Conservation (phyloP, 2,797 vertebrate species). For the Lepilemur septentrionalis region DNA sequence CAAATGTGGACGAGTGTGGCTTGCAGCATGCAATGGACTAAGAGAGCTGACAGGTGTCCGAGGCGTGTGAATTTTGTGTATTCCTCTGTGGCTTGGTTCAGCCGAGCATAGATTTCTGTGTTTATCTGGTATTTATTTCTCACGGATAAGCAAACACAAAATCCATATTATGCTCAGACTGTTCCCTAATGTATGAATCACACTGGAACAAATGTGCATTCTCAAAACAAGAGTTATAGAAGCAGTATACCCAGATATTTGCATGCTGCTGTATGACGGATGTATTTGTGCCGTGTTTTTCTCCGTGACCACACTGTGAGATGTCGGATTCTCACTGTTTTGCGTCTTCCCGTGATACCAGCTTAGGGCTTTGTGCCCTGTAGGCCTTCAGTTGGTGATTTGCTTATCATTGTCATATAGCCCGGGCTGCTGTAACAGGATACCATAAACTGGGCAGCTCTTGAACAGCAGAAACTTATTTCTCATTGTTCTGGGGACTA, state of each 20-base stretch:
- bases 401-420: rapidly evolving
- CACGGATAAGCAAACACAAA: neutral
- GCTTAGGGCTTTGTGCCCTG: neutral
- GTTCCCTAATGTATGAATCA: neutral
- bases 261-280: rapidly evolving
- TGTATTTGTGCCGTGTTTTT: neutral
- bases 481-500: neutral
- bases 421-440: neutral
- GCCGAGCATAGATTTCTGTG: neutral
- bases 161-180: neutral
- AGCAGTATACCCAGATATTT: too few relatives aligned
- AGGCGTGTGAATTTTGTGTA: neutral
- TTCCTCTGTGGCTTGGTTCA: neutral
- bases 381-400: neutral
- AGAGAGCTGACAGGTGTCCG: neutral
- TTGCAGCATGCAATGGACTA: rapidly evolving
- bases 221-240: neutral
- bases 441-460: neutral
- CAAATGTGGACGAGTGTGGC: too few relatives aligned
- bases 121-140: neutral
- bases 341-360: neutral
- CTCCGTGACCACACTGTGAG: rapidly evolving
- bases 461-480: too few relatives aligned
- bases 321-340: too few relatives aligned
- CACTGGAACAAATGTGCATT: neutral